Conservation (phyloP, 2,888 invertebrate species). For the Papilio gigon region DNA sequence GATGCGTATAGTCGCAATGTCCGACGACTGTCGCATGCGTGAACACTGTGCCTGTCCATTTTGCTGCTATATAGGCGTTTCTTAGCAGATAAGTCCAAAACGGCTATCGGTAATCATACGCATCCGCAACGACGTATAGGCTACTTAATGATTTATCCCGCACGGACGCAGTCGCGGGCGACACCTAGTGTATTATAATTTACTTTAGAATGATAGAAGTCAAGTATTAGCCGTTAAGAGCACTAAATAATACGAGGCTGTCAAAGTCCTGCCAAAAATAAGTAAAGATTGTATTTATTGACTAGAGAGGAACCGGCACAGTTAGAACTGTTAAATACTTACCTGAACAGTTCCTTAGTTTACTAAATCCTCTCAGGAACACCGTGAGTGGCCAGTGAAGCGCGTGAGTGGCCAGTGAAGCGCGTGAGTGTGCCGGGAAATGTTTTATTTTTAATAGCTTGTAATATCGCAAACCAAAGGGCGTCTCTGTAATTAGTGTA, state of each 20-base stretch:
- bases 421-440: no score
- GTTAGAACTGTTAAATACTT: no score
- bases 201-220: background rate
- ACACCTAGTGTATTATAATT: background rate
- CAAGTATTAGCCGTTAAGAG: background rate
- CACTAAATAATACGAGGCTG: background rate
- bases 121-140: no score
- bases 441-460: no score
- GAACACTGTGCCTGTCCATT: background rate
- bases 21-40: background rate
- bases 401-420: no score
- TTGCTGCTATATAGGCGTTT: no score
- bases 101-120: no score
- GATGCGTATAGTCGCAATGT: background rate
- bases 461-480: constrained; percentile 28
- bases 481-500: background rate
- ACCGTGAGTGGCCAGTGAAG: no score
- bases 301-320: background rate
- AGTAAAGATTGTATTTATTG: background rate
- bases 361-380: no score
- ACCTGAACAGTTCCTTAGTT: background rate
- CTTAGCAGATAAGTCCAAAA: no score
- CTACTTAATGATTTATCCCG: no score
- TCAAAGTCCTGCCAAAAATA: constrained; percentile 9
- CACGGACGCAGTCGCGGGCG: no score